These are phyloP conservation scores for Cephus pulcher DNA, from an alignment of 2,888 invertebrate genomes.

Conservation along the genomic window DNA sequence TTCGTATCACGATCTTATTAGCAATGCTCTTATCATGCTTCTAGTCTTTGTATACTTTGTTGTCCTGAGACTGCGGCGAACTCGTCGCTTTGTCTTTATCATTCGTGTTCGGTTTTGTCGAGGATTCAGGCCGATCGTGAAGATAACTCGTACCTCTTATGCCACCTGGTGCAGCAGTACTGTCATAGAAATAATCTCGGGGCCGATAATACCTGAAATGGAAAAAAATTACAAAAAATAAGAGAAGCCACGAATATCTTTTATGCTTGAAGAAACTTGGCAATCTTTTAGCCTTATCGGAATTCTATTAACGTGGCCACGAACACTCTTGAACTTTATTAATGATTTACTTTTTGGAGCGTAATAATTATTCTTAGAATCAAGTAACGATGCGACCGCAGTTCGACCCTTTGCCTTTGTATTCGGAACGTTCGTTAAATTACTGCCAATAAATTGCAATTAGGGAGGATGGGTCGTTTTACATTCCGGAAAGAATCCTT, in stretches of 20 bases:
- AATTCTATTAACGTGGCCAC: neutral
- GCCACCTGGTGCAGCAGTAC: conserved; percentile 54
- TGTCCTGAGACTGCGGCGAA: conserved; percentile 53
- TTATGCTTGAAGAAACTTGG: neutral
- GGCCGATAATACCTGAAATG: conserved; percentile 54
- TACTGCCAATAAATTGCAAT: neutral
- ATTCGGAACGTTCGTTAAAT: neutral
- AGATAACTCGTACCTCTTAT: conserved; percentile 53
- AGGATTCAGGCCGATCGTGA: conserved; percentile 55
- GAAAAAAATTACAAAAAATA: neutral
- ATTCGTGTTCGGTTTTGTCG: conserved; percentile 49
- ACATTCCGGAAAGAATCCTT: neutral
- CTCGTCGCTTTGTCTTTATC: conserved; percentile 55
- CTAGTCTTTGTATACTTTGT: conserved; percentile 56
- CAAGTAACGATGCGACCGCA: neutral
- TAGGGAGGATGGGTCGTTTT: neutral
- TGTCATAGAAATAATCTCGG: conserved; percentile 58
- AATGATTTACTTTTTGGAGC: neutral
- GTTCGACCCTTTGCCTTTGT: neutral
- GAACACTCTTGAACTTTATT: neutral
- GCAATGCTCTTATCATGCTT: conserved; percentile 5
- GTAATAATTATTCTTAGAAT: neutral
- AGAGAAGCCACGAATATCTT: neutral
- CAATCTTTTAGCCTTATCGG: neutral
- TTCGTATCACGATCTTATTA: conserved; percentile 3